A percentile compares a stretch with the other conserved stretches of the same genome.
phyloP scores from a whole-genome alignment of 2,888 invertebrate genomes.

The Caenorhabditis afra region DNA sequence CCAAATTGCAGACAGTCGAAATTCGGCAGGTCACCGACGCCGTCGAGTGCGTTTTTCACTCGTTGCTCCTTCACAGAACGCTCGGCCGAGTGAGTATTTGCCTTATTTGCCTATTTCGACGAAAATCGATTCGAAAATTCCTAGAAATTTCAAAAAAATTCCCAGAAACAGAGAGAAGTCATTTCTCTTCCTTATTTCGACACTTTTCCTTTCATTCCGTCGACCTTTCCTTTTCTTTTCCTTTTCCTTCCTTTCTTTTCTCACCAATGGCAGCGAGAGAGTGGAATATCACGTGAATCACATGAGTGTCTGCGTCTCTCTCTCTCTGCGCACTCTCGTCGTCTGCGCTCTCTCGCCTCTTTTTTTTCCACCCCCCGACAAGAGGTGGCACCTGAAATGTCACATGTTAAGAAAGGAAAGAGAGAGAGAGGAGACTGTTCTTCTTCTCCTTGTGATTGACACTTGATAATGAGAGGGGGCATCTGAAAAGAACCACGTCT shows the following conservation, averaged over 20 bases:
- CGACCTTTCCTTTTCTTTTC: neutral
- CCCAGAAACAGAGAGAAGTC: no score
- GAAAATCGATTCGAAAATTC: no score
- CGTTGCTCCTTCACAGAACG: constrained; percentile 82
- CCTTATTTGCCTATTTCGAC: no score
- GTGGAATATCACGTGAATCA: constrained; percentile 11
- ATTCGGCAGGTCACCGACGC: constrained; percentile 81
- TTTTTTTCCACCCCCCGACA: neutral
- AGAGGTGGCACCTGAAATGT: no score
- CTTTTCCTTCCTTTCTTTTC: no score
- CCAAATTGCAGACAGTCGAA: constrained; percentile 82
- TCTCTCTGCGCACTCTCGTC: neutral
- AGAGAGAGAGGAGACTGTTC: neutral
- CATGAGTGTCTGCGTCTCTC: constrained; percentile 12
- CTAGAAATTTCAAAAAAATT: no score
- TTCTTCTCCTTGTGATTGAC: no score
- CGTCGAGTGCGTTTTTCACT: constrained; percentile 82
- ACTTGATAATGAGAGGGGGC: no score
- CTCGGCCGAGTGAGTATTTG: constrained; percentile 81
- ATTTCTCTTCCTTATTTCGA: no score
- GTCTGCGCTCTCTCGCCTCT: neutral
- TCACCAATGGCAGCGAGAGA: no score
- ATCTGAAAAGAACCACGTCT: no score
- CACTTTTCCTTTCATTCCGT: neutral
- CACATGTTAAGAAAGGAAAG: neutral